These are phyloP conservation scores for Thereva unica DNA, from an alignment of 2,888 invertebrate species.

Conservation along the genomic window DNA sequence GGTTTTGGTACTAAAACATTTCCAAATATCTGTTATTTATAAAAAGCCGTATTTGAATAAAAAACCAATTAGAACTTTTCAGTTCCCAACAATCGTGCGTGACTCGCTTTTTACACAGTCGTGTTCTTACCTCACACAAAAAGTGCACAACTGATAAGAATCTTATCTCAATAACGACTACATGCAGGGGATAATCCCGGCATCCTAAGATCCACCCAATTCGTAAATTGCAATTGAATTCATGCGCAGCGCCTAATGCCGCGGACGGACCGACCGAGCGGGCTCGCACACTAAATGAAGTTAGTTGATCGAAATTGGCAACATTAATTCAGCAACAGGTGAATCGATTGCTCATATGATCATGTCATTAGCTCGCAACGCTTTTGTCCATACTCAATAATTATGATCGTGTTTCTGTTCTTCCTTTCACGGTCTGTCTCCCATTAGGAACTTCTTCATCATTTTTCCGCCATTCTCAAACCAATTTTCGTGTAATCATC, in stretches of 20 bases:
- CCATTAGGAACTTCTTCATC: slow-evolving; percentile 26
- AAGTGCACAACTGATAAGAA: too few species aligned
- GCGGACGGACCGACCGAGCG: neutral
- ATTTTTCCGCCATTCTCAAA: slow-evolving; percentile 15
- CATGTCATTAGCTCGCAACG: slow-evolving; percentile 35
- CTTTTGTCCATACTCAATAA: slow-evolving; percentile 21
- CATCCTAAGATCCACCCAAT: too few species aligned
- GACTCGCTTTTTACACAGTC: too few species aligned
- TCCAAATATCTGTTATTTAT: too few species aligned
- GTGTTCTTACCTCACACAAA: too few species aligned
- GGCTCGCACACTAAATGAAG: slow-evolving; percentile 15
- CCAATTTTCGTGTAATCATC: slow-evolving; percentile 33
- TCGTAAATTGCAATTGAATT: too few species aligned
- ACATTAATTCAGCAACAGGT: slow-evolving; percentile 33
- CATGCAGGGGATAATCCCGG: too few species aligned
- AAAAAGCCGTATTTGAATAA: too few species aligned
- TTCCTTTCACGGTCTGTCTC: slow-evolving; percentile 35
- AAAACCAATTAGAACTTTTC: too few species aligned
- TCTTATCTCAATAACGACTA: too few species aligned
- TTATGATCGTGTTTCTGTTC: slow-evolving; percentile 22
- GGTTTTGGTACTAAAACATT: too few species aligned
- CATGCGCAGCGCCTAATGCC: neutral
- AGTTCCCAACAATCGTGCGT: too few species aligned
- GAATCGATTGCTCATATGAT: slow-evolving; percentile 33
- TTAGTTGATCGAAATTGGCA: slow-evolving; percentile 22